Base-by-base conservation (phyloP, 1,140 invertebrate species). In the Dysdera silvatica region DNA sequence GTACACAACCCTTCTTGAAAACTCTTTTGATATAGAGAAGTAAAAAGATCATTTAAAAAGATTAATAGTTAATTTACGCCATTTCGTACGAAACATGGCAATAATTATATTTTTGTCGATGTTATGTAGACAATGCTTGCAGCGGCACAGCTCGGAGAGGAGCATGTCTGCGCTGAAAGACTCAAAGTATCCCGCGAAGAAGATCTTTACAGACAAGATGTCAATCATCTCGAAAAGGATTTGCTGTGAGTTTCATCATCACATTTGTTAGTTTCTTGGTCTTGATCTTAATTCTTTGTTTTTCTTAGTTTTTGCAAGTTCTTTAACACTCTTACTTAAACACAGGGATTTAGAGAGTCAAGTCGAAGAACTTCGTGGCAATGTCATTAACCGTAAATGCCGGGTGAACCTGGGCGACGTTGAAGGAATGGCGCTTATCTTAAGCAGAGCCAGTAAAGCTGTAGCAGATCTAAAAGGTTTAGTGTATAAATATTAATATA, bases 331-430 rank as follows among this genome's bases (percentile, higher is more conserved):
- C 23, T 47, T 47, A 16, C 10, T 28, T 10, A 31, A 28, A 31
- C 7, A 1, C 31, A 67, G 65, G 69, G 93, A 96, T 74, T 80
- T 98, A 47, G 95, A 98, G 77, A 84, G 85, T 24, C 91, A 90
- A 3, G 94, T 98, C 2, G 95, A 98, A 77, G 91, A 94, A 73
- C 79, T 98, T 43, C 82, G 93, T 53, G 88, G 88, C 41, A 94
- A 95, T 76, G 94, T 97, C 0, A 92, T 97, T 48, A 95, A 94
- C 77, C 83, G 90, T 60, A 88, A 93, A 74, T 95, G 91, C 48
- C 82, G 92, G 35, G 93, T 98, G 8, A 96, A 95, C 73, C 93
- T 95, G 88, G 85, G 86, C 0, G 93, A 97, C 74, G 93, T 98
- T 4, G 95, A 98, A 74, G 89, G 89, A 70, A 95, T 98, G 84